These are phyloP conservation scores for Lagopus muta DNA, from an alignment of 2,113 vertebrate species.

Conservation along the genomic window DNA sequence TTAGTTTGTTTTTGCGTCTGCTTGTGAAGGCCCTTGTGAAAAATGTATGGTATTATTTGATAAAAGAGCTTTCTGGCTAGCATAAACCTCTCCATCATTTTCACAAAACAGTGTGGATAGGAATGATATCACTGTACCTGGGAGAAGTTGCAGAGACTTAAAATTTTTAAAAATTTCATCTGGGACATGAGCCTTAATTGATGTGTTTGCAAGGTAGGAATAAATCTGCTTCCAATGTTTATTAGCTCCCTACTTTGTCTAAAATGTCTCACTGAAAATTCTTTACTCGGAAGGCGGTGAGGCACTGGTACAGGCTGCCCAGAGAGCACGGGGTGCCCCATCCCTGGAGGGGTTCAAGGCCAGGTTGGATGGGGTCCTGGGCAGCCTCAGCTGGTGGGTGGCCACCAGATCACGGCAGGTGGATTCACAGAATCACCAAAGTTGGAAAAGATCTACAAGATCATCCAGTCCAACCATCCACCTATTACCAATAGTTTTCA, in stretches of 20 bases:
- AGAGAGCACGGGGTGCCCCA: no score
- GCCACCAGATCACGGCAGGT: no score
- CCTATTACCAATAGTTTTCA: no score
- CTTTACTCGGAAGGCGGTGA: no score
- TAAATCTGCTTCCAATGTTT: neutral
- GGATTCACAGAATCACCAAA: no score
- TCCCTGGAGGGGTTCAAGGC: no score
- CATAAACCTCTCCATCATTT: neutral
- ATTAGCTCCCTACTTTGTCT: neutral
- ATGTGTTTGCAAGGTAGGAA: neutral
- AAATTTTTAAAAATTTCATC: neutral
- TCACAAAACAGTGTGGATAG: neutral
- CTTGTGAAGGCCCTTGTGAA: neutral
- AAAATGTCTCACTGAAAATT: no score
- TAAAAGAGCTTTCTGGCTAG: neutral
- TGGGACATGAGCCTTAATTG: neutral
- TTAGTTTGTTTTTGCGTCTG: neutral
- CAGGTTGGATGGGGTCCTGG: no score
- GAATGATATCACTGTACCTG: neutral
- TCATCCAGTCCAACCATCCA: no score
- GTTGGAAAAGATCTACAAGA: no score
- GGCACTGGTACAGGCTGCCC: no score
- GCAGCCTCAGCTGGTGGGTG: no score
- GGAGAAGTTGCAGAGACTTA: neutral
- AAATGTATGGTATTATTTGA: neutral